Evolutionary conservation across 2,888 invertebrate species (phyloP), one percentile per base, ranked within the genome.

Genomic region (Tortrix viridana): DNA sequence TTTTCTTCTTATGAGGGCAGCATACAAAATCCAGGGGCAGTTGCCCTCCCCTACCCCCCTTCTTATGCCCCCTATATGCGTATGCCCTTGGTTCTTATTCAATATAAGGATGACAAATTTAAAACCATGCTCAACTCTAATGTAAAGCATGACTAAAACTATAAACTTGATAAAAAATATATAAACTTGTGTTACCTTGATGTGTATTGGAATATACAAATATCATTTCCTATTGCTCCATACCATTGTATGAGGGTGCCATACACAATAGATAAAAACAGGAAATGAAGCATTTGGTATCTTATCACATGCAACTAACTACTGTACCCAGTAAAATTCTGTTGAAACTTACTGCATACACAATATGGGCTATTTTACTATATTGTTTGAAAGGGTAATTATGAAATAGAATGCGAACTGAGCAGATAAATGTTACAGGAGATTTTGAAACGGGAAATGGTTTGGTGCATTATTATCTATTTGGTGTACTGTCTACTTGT

Each of bases 211-310:
- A n/a, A n/a, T 9, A 26, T 9, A 26, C 26, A 26, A 9, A 26
- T 26, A 26, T 26, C 23, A 16, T n/a, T 41, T 41, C 3, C 9
- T 44, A 18, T 9, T 44, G 18, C 49, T 14, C 32, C 19, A 19
- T 37, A 50, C 32, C 56, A 58, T 19, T 20, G n/a, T 14, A 62
- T 62, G 32, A 44, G n/a, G n/a, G 41, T 61, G 43, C 50, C 55
- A 19, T 47, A 59, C 58, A 66, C 69, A 69, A 71, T 69, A 78
- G 73, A 77, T 77, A 76, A 71, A 67, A 72, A 70, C 77, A 82
- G 84, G 84, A 84, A 79, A 76, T 75, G 68, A 67, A 69, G 70
- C 70, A 72, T 77, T 75, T 71, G 66, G 68, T 72, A 56, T 71
- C 68, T 79, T 80, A 79, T 82, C 77, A 74, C 63, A 63, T 53